Percentiles rank a stretch among this genome's conserved stretches.
These are phyloP conservation scores for Threskiornis aethiopicus DNA, from an alignment of 2,797 vertebrate species.

Conservation along the genomic window DNA sequence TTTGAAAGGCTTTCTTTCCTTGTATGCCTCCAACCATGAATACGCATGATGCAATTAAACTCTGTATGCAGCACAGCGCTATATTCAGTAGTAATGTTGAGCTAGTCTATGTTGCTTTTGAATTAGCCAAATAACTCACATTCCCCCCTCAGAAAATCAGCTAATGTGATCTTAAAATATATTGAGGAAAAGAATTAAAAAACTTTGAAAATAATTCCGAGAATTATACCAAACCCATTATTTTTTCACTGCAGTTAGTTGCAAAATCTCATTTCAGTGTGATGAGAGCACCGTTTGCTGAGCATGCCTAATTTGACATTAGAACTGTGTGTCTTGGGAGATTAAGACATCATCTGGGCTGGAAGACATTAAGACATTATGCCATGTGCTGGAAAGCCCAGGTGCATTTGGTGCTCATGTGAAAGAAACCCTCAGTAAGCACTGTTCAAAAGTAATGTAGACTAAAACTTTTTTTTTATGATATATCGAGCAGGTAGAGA, in stretches of 20 bases:
- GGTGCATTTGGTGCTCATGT: not conserved
- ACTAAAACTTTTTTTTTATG: not conserved
- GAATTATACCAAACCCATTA: not conserved
- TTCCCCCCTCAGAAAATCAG: not conserved
- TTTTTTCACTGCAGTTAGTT: not conserved
- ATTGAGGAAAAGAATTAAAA: not conserved
- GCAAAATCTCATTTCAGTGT: not conserved
- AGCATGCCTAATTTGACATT: not conserved
- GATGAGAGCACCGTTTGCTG: not conserved
- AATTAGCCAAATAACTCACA: not conserved
- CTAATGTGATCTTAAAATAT: not conserved
- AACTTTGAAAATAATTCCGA: not conserved
- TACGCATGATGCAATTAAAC: not conserved
- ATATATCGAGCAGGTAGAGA: not conserved
- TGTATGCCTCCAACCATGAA: not conserved
- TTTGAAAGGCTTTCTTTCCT: not conserved
- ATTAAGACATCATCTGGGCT: not conserved
- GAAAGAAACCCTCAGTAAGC: not conserved
- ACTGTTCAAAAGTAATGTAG: not conserved
- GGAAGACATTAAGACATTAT: not conserved
- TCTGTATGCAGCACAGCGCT: not conserved
- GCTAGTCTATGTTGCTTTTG: not conserved
- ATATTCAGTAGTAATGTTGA: not conserved
- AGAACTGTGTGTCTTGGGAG: not conserved
- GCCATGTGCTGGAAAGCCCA: not conserved